These are phyloP conservation scores for Nesidiocoris tenuis DNA, from an alignment of 2,888 invertebrate species.

Conservation along the genomic window DNA sequence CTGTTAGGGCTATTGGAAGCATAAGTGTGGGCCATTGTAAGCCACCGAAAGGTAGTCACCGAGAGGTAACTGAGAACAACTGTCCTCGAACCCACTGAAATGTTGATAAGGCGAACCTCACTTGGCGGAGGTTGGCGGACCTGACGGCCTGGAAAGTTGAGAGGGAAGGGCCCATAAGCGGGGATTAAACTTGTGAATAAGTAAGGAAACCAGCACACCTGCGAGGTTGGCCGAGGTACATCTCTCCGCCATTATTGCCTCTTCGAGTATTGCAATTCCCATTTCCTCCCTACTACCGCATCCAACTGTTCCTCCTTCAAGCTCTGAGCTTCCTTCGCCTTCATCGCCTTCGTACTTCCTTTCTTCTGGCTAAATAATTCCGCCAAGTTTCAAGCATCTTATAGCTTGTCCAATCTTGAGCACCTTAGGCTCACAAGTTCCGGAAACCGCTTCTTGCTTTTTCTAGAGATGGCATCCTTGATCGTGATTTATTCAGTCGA, in stretches of 20 bases:
- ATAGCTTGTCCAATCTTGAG: background rate
- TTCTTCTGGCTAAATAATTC: conserved; percentile 19
- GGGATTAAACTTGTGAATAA: conserved; percentile 28
- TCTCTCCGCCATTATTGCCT: conserved; percentile 18
- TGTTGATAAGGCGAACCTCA: background rate
- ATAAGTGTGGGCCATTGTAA: too few relatives aligned
- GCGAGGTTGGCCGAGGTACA: background rate
- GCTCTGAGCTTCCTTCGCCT: background rate
- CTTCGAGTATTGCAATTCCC: conserved; percentile 9
- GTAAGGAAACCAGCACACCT: conserved; percentile 12
- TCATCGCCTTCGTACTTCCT: background rate
- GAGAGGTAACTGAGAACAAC: background rate
- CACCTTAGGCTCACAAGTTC: too few relatives aligned
- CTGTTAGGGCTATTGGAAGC: too few relatives aligned
- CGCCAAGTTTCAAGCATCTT: background rate
- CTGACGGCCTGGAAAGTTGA: background rate
- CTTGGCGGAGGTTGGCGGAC: background rate
- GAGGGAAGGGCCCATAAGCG: conserved; percentile 4
- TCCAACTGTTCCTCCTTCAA: background rate
- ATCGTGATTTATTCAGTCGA: too few relatives aligned
- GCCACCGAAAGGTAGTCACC: too few relatives aligned
- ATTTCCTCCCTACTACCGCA: background rate
- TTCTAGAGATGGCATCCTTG: too few relatives aligned
- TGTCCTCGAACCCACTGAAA: background rate
- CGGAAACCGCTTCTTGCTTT: too few relatives aligned